Base-by-base conservation (phyloP, 2,888 invertebrate genomes). In the Ochropleura plecta region DNA sequence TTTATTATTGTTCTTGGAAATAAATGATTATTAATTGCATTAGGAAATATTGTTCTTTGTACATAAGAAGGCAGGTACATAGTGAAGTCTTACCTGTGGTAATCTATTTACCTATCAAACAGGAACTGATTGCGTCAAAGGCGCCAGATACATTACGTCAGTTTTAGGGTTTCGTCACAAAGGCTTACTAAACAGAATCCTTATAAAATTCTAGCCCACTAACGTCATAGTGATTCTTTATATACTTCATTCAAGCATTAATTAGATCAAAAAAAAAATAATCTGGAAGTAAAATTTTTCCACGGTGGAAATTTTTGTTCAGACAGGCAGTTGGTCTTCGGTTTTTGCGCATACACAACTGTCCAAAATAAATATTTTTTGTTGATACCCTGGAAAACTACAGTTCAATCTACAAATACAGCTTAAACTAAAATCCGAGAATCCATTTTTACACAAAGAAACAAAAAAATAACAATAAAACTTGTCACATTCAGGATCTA, bases 81-180 rank as follows among this genome's bases (percentile, higher is more conserved):
- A 62, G 10, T 46, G 76, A 78, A 88, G 70, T 78, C 75, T 72
- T 70, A 74, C 70, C 64, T 67, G 55, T 73, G 40, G 53, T 83
- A 83, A 88, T 88, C 75, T 86, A 73, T 86, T 86, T 86, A 60
- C 60, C 7, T 62, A 73, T 75, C 62, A 75, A 67, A 66, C 59
- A 57, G 64, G 76, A 86, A 68, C 59, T 73, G 78, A 84, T 86
- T 86, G 72, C 79, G 73, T 84, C 78, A 76, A 83, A 73, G 75
- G 67, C 73, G 40, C 48, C 67, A 79, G 74, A 75, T 79, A 82
- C 30, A 67, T 88, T 87, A 87, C 83, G 72, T 88, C 79, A 86
- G 69, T 88, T 79, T 87, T 82, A 87, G 59, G 87, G 87, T 87
- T 87, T 88, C 87, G 68, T 76, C 80, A 83, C 76, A 76, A n/a